Percentiles rank a stretch among this genome's conserved stretches.
Conservation (phyloP, 1,140 invertebrate species). For the Listronotus bonariensis region DNA sequence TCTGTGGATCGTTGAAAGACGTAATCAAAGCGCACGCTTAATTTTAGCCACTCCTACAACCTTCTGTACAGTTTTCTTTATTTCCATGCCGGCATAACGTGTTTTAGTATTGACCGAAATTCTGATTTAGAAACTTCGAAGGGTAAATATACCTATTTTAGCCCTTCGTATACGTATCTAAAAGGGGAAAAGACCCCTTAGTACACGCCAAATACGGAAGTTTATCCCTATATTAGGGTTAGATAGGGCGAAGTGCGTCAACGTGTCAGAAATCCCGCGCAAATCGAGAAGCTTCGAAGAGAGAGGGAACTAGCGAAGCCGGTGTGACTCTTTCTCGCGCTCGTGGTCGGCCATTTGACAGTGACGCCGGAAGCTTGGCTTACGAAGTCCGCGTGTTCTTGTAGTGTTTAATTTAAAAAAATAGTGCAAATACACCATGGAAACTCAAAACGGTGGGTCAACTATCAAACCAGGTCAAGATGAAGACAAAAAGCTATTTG, state of each 20-base stretch:
- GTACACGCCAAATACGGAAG: background rate
- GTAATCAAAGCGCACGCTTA: background rate
- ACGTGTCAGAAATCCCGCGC: constrained; percentile 23
- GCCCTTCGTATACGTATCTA: background rate
- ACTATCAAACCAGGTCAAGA: constrained; percentile 22
- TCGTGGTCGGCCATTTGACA: constrained; percentile 30
- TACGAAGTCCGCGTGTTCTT: constrained; percentile 12
- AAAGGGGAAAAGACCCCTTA: background rate
- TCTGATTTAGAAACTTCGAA: background rate
- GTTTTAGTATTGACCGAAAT: constrained; percentile 1
- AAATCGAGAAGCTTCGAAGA: constrained; percentile 5
- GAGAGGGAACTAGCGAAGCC: constrained; percentile 27
- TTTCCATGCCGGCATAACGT: background rate
- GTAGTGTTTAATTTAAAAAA: constrained; percentile 15
- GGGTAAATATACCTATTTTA: background rate
- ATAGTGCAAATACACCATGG: constrained; percentile 23
- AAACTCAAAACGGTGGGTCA: constrained; percentile 20
- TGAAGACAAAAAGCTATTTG: constrained; percentile 36
- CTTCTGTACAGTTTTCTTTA: constrained; percentile 9
- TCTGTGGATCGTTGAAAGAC: background rate
- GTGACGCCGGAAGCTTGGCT: constrained; percentile 26
- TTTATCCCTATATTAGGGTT: background rate
- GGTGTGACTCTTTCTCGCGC: constrained; percentile 10
- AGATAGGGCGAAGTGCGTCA: background rate
- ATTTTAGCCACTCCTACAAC: background rate